A percentile compares a stretch with the other conserved stretches of the same genome.
Evolutionary conservation across 2,797 vertebrate species (phyloP).

Genomic region (Rhinatrema bivittatum): DNA sequence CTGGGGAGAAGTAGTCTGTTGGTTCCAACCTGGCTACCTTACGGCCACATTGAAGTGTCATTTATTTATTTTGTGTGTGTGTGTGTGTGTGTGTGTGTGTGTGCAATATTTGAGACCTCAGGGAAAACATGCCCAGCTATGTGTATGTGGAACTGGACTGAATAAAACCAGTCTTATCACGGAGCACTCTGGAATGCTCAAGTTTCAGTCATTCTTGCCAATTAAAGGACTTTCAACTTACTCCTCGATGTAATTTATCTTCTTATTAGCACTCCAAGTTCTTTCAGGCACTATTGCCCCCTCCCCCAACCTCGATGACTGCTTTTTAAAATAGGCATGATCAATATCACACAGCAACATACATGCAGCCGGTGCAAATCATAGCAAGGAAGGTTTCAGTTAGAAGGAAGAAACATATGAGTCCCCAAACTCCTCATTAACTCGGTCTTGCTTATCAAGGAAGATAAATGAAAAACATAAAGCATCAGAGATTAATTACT

Average conservation of each 20-base stretch:
- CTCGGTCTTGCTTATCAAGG: slow-evolving; percentile 32
- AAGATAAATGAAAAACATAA: slow-evolving; percentile 43
- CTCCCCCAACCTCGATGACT: slow-evolving; percentile 5
- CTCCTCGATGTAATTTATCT: slow-evolving; percentile 27
- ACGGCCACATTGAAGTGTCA: no score
- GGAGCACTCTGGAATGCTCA: slow-evolving; percentile 26
- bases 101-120: background rate
- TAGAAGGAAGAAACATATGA: slow-evolving; percentile 34
- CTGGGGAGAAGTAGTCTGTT: no score
- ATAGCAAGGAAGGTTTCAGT: slow-evolving; percentile 25
- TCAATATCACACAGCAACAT: slow-evolving; percentile 2
- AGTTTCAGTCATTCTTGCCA: slow-evolving; percentile 12
- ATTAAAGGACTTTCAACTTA: slow-evolving; percentile 22
- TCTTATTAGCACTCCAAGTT: slow-evolving; percentile 32
- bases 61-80: no score
- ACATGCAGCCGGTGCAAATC: background rate
- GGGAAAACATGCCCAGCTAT: no score
- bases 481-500: slow-evolving; percentile 32
- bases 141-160: no score
- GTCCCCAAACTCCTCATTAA: slow-evolving; percentile 39
- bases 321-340: slow-evolving; percentile 40
- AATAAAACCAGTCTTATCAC: slow-evolving; percentile 23
- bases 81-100: no score
- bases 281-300: no score
- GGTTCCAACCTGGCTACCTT: no score